Conservation (phyloP, 2,113 vertebrate genomes). For the Hippocampus barbouri region DNA sequence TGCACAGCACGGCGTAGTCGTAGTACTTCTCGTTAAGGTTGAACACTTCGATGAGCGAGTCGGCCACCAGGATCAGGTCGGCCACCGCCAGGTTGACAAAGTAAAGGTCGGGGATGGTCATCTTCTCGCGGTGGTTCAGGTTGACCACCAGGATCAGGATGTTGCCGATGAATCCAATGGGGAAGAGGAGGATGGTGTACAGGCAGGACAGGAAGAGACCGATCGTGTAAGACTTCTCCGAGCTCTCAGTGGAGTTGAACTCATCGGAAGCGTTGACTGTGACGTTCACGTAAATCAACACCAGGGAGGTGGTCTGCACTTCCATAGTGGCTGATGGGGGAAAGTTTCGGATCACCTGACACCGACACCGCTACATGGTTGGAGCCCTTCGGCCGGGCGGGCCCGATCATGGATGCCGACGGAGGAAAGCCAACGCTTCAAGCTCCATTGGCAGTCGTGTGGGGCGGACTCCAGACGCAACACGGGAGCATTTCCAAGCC, state of each 20-base stretch:
- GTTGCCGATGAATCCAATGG: conserved; percentile 94
- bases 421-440: conserved; percentile 37
- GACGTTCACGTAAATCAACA: conserved; percentile 71
- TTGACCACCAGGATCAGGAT: conserved; percentile 94
- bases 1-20: conserved; percentile 89
- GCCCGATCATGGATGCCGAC: conserved; percentile 54
- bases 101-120: conserved; percentile 97
- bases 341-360: conserved; percentile 31
- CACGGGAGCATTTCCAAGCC: conserved; percentile 45
- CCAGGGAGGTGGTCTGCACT: conserved; percentile 56
- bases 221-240: conserved; percentile 77
- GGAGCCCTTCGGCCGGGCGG: conserved; percentile 32
- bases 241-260: conserved; percentile 66
- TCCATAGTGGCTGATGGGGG: conserved; percentile 74
- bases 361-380: conserved; percentile 62
- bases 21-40: conserved; percentile 96
- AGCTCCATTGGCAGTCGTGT: conserved; percentile 35
- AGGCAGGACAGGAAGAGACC: conserved; percentile 92
- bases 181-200: conserved; percentile 93
- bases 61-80: conserved; percentile 91
- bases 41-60: conserved; percentile 97
- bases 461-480: conserved; percentile 26
- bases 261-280: conserved; percentile 70
- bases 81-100: conserved; percentile 92
- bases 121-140: conserved; percentile 89